These are phyloP conservation scores for Strix uralensis DNA, from an alignment of 2,113 vertebrate species.

Conservation along the genomic window DNA sequence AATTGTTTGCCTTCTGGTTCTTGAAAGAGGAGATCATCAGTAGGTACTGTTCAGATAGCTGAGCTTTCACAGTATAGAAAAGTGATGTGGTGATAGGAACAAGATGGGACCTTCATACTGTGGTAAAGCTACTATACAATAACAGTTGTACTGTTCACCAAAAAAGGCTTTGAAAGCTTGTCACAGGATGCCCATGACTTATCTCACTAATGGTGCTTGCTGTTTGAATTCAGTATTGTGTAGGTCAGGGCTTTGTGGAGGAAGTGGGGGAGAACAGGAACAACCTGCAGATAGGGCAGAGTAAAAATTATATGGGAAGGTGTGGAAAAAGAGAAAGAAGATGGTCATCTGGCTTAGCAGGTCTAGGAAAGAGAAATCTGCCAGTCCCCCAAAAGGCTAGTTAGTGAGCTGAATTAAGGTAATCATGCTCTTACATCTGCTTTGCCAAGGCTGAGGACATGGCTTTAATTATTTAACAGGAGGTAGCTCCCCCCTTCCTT, in stretches of 20 bases:
- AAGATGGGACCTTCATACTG: not conserved
- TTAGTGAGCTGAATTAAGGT: not conserved
- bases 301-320: not conserved
- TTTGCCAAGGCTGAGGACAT: not conserved
- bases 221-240: not conserved
- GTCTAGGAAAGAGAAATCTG: not conserved
- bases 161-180: not conserved
- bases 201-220: not conserved
- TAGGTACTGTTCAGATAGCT: not conserved
- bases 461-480: not conserved
- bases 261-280: not conserved
- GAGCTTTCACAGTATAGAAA: not conserved
- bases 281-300: not conserved
- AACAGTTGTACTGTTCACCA: not conserved
- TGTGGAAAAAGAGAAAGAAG: not conserved
- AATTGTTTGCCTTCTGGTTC: not conserved
- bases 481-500: not conserved
- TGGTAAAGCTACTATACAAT: not conserved
- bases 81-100: not conserved
- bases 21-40: rapidly evolving
- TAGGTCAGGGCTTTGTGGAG: not conserved
- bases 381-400: not conserved
- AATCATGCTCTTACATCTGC: not conserved
- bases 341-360: not conserved
- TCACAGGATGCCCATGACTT: not conserved